Evolutionary conservation across 1,140 invertebrate species (phyloP), one percentile per base, ranked within the genome.

Genomic region (Drosophila mayri): DNA sequence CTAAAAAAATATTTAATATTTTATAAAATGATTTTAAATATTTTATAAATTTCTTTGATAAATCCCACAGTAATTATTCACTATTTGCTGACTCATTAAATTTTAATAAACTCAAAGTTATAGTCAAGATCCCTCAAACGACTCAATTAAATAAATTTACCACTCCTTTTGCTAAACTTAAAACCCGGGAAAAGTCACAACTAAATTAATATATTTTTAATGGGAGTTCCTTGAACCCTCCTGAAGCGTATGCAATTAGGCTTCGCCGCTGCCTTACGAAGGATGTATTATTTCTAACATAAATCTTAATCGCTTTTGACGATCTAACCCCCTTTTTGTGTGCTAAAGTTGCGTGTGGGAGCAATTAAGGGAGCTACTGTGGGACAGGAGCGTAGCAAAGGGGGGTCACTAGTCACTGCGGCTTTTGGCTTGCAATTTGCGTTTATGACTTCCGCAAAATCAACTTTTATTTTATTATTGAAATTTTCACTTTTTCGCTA

Each of bases 371-470:
- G 14, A 55, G n/a, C 22, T 28, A 14, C 43, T 14, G 22, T 8
- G 40, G 35, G 20, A 11, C 30, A 37, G 37, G 57, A 38, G 49
- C 10, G 46, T 3, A 5, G 43, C 20, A 43, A 32, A 14, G 47
- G 40, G 49, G 35, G 35, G 28, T 40, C 38, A 7, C 25, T 22
- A 59, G 60, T 37, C 60, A 64, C 41, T 49, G 52, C 37, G 35
- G 47, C 50, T 74, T 76, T 88, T 63, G 75, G 85, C 85, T 57
- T 88, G 84, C 80, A 88, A 88, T 87, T 87, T 88, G 73, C 68
- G 38, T 83, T 87, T 87, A 88, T 55, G 84, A 87, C 84, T 87
- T 87, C 84, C 84, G 84, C 84, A 82, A 74, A 77, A 67, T 58
- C 76, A 73, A 66, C 65, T 70, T 57, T 59, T 68, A 52, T 76